Base-by-base conservation (phyloP, 2,888 invertebrate genomes). In the Melanotus villosus region DNA sequence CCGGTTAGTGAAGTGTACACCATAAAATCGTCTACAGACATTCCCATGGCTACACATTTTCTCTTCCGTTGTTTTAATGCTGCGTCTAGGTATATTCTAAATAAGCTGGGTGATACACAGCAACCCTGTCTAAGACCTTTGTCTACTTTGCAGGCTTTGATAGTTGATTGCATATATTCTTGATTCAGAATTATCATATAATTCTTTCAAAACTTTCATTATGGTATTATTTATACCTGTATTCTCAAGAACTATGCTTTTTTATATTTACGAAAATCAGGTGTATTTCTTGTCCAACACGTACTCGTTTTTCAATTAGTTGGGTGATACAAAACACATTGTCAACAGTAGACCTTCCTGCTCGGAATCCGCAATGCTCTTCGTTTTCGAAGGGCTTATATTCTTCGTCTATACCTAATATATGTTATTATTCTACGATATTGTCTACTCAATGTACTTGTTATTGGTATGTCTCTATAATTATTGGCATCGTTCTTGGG, bases 51-150 rank as follows among this genome's bases (percentile, higher is more conserved):
- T n/a, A n/a, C n/a, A n/a, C n/a, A n/a, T n/a, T n/a, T n/a, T n/a
- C n/a, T n/a, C n/a, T 41, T 7, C 14, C 41, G 7, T 12, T 7
- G n/a, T n/a, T n/a, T n/a, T n/a, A n/a, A n/a, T n/a, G n/a, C n/a
- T n/a, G n/a, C 2, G 18, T 18, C 7, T 3, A 41, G 14, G 12
- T 45, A 21, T 45, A 45, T 19, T 2, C 19, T 2, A 7, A 19
- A 21, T 18, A 45, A 9, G 19, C n/a, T 26, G 26, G 4, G 45
- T 1, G 45, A 45, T 43, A 45, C 6, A n/a, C 1, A 43, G 43
- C 21, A 45, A 3, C 21, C 23, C 14, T 45, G 45, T 21, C 45
- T 18, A 45, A 45, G 45, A 19, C 45, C 45, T 9, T 45, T 45
- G 7, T 10, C 14, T 18, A 45, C 14, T 45, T 45, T 2, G 19